phyloP scores from a whole-genome alignment of 2,797 vertebrate species.

The Coracias cyanogaster region DNA sequence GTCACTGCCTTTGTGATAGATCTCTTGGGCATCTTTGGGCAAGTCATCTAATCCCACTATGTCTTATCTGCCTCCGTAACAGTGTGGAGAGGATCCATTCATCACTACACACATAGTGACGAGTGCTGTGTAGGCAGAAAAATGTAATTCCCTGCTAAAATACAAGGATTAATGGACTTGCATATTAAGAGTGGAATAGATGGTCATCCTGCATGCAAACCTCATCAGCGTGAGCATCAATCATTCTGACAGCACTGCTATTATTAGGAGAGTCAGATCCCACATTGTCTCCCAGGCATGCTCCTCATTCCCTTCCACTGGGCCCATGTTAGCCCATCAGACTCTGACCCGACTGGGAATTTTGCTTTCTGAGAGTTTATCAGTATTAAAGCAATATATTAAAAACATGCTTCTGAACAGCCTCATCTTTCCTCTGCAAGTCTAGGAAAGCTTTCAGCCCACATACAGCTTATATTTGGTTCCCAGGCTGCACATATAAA shows the following conservation, averaged over 20 bases:
- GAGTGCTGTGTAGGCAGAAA: background rate
- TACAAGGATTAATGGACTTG: background rate
- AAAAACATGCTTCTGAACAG: background rate
- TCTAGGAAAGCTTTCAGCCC: background rate
- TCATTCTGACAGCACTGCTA: background rate
- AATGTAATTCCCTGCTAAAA: background rate
- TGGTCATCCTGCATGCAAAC: background rate
- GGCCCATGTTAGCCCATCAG: background rate
- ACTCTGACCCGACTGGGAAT: background rate
- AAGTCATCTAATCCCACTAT: conserved; percentile 3
- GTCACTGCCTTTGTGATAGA: background rate
- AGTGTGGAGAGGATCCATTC: background rate
- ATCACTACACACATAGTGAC: background rate
- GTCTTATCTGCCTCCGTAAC: background rate
- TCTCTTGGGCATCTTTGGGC: background rate
- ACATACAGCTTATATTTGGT: background rate
- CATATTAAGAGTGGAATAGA: background rate
- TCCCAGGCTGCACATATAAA: background rate
- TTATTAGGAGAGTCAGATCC: background rate
- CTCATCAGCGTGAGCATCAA: background rate
- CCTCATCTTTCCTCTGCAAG: background rate
- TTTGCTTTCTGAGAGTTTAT: background rate
- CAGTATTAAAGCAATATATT: background rate
- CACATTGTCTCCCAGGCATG: background rate
- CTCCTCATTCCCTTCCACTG: background rate